phyloP scores from a whole-genome alignment of 2,113 vertebrate species.

The Gila orcuttii region DNA sequence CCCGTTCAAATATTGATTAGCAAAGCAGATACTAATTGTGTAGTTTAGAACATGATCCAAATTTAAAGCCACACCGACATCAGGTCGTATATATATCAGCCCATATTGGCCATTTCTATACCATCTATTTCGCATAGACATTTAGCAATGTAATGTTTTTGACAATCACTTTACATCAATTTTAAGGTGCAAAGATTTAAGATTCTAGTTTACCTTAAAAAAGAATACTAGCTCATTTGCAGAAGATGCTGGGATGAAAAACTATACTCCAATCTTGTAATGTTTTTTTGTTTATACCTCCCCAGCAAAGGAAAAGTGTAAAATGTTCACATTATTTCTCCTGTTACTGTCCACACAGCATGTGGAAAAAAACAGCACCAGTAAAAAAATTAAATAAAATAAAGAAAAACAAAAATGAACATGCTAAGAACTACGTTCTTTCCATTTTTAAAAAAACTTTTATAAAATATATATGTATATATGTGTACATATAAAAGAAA shows the following conservation, averaged over 20 bases:
- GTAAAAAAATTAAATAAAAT: slow-evolving; percentile 63
- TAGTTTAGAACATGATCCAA: slow-evolving; percentile 39
- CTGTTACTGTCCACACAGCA: slow-evolving; percentile 68
- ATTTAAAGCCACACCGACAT: slow-evolving; percentile 46
- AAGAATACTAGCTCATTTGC: slow-evolving; percentile 62
- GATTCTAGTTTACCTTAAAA: slow-evolving; percentile 63
- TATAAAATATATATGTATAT: slow-evolving; percentile 86
- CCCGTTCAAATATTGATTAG: slow-evolving; percentile 30
- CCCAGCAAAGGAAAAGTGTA: slow-evolving; percentile 74
- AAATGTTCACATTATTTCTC: slow-evolving; percentile 78
- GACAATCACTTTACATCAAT: slow-evolving; percentile 74
- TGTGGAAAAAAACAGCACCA: slow-evolving; percentile 76
- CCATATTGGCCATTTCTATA: slow-evolving; percentile 14
- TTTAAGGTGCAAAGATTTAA: slow-evolving; percentile 77
- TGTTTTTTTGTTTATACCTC: slow-evolving; percentile 64
- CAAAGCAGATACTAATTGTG: slow-evolving; percentile 15
- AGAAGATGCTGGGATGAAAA: slow-evolving; percentile 62
- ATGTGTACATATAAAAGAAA: slow-evolving; percentile 78
- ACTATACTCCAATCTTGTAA: slow-evolving; percentile 63
- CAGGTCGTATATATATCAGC: slow-evolving; percentile 20
- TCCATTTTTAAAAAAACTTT: slow-evolving; percentile 81
- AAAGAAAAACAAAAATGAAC: slow-evolving; percentile 64
- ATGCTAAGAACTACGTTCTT: slow-evolving; percentile 79
- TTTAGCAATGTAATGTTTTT: slow-evolving; percentile 43
- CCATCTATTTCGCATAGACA: slow-evolving; percentile 28